phyloP scores from a whole-genome alignment of 1,140 invertebrate species.

The Euura lappo region DNA sequence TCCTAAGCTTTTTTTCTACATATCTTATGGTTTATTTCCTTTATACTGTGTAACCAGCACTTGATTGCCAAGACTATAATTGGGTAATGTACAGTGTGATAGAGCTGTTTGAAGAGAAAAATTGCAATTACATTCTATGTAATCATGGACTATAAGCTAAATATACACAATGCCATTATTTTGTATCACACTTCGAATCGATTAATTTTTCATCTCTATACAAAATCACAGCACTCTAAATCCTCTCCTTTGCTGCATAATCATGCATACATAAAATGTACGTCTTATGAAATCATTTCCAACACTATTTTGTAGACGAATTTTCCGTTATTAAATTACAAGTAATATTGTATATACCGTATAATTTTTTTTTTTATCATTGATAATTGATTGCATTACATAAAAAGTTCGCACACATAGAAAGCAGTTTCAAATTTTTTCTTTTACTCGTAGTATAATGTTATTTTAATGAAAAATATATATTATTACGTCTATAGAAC shows the following conservation, averaged over 20 bases:
- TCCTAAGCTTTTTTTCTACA: neutral
- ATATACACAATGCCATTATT: slow-evolving; percentile 5
- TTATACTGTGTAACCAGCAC: slow-evolving; percentile 6
- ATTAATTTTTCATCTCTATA: neutral
- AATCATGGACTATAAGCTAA: neutral
- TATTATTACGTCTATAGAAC: no score
- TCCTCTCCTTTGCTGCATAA: neutral
- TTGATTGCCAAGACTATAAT: neutral
- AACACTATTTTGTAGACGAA: neutral
- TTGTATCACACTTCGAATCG: neutral
- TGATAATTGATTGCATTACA: neutral
- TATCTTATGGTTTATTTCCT: slow-evolving; percentile 8
- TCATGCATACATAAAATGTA: neutral
- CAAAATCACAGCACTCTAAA: neutral
- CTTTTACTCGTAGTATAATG: neutral
- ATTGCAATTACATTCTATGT: slow-evolving; percentile 4
- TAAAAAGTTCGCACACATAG: neutral
- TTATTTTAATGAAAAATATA: no score
- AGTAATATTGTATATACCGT: neutral
- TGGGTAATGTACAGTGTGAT: neutral
- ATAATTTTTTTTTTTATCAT: neutral
- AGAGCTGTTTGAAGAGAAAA: neutral
- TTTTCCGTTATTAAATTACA: neutral
- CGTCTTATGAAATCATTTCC: neutral
- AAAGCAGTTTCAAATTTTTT: neutral